Evolutionary conservation across 2,888 invertebrate species (phyloP).

Genomic region (Leptinotarsa tumamoca): DNA sequence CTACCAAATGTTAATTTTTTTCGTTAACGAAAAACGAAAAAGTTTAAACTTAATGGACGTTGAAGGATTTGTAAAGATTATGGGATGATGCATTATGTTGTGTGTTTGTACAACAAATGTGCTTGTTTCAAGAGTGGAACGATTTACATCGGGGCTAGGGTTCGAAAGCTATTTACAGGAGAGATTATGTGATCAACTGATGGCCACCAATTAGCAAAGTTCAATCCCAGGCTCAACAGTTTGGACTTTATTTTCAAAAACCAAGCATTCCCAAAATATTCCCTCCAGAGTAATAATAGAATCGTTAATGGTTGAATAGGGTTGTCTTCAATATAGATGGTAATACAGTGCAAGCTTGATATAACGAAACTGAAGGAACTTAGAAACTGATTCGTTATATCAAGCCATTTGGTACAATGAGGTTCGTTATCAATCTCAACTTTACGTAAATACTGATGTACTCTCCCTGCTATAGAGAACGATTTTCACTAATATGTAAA

Average conservation of each 20-base stretch:
- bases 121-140: constrained; percentile 40
- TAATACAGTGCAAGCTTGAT: no score
- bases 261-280: background rate
- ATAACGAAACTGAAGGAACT: no score
- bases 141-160: constrained; percentile 33
- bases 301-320: background rate
- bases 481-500: no score
- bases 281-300: background rate
- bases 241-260: constrained; percentile 5
- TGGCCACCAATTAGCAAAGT: constrained; percentile 41
- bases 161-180: constrained; percentile 39
- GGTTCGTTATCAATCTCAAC: no score
- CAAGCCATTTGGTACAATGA: no score
- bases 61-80: constrained; percentile 35
- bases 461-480: no score
- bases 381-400: no score
- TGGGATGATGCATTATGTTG: constrained; percentile 30
- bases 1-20: background rate
- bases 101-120: constrained; percentile 42
- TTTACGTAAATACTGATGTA: no score
- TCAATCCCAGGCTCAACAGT: constrained; percentile 32
- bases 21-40: background rate
- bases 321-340: no score
- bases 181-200: constrained; percentile 39
- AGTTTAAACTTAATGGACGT: constrained; percentile 24